A percentile compares a stretch with the other conserved stretches of the same genome.
Evolutionary conservation across 1,140 invertebrate species (phyloP).

Genomic region (Zelostemma sp.): DNA sequence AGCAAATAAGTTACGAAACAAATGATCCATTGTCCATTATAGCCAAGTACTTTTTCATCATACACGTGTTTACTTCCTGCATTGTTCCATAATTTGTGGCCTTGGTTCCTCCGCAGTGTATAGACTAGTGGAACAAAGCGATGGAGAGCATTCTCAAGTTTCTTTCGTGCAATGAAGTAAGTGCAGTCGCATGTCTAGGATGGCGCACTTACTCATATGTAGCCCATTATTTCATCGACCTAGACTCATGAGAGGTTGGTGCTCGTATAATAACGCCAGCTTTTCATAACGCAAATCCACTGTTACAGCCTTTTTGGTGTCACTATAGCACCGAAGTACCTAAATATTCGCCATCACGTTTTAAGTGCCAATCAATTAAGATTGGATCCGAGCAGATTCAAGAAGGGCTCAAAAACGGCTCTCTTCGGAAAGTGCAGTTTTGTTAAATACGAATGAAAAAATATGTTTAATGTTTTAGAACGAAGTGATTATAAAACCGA

Average conservation of each 20-base stretch:
- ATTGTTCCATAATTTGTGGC: constrained; percentile 32
- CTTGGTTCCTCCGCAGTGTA: constrained; percentile 24
- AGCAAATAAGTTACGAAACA: no score
- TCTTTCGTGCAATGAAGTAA: constrained; percentile 42
- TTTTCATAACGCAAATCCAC: constrained; percentile 54
- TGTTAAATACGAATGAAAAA: no score
- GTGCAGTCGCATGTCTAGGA: constrained; percentile 48
- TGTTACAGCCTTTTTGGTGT: no score
- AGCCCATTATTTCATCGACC: constrained; percentile 52
- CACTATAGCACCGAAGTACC: no score
- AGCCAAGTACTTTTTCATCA: constrained; percentile 4
- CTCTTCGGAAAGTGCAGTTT: no score
- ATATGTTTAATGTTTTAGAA: no score
- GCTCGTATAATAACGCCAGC: constrained; percentile 47
- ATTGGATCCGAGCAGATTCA: no score
- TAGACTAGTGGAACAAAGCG: constrained; percentile 26
- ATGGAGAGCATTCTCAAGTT: constrained; percentile 42
- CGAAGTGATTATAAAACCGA: no score
- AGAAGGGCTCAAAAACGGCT: no score
- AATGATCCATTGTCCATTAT: constrained; percentile 1
- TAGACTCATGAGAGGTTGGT: constrained; percentile 39
- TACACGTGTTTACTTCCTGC: constrained; percentile 8
- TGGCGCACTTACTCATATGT: constrained; percentile 39
- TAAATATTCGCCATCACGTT: no score
- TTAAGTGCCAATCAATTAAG: no score